phyloP scores from a whole-genome alignment of 2,797 vertebrate genomes.

The Poeciliopsis infans region DNA sequence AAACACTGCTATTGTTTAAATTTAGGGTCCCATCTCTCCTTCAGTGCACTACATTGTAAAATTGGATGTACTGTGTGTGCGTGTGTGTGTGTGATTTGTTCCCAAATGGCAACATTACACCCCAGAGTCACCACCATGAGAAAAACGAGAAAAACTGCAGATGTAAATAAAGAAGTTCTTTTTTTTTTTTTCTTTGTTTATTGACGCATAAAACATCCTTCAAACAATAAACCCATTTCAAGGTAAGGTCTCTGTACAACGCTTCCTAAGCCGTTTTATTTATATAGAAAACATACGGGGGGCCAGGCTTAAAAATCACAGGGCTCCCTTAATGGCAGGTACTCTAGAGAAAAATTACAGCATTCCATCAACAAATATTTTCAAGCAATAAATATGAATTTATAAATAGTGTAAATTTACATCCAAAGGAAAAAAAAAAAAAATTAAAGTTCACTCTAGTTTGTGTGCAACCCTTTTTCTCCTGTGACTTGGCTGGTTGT shows the following conservation, averaged over 20 bases:
- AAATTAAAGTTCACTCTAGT: constrained; percentile 87
- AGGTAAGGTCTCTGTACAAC: constrained; percentile 95
- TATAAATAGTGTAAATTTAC: constrained; percentile 99
- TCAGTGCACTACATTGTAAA: too few species aligned
- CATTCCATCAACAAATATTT: constrained; percentile 99
- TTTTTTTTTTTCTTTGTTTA: constrained; percentile 63
- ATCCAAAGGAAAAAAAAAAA: constrained; percentile 88
- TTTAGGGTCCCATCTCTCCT: too few species aligned
- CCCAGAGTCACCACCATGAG: not conserved
- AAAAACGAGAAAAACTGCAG: constrained; percentile 1
- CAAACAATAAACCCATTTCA: constrained; percentile 96
- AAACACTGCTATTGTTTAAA: too few species aligned
- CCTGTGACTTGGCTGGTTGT: constrained; percentile 88
- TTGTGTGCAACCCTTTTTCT: constrained; percentile 99
- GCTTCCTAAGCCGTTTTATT: constrained; percentile 94
- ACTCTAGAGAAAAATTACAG: constrained; percentile 98
- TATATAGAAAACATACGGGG: constrained; percentile 99
- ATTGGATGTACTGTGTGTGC: too few species aligned
- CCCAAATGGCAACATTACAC: too few species aligned
- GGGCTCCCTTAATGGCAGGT: constrained; percentile 99
- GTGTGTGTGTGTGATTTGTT: too few species aligned
- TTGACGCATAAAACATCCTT: constrained; percentile 83
- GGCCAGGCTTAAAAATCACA: constrained; percentile 98
- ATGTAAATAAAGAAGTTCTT: constrained; percentile 59
- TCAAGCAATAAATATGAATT: constrained; percentile 99